Base-by-base conservation (phyloP, 1,140 invertebrate species). In the Drosophila ironensis region DNA sequence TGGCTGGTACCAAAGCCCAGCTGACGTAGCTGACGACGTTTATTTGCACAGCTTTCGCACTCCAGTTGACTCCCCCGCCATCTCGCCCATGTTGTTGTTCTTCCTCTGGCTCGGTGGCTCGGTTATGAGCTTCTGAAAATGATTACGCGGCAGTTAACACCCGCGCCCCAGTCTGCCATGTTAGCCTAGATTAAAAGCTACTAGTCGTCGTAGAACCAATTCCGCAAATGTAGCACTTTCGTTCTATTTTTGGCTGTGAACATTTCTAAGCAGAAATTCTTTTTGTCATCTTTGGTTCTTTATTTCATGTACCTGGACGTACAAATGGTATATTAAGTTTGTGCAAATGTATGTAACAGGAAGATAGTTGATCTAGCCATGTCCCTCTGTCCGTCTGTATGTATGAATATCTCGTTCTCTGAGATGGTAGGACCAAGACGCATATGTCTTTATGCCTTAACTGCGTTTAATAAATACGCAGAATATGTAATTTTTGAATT, bases 11-110 rank as follows among this genome's bases (percentile, higher is more conserved):
- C 45, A 25, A 22, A 27, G 28, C 45, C 24, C 60, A 72, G 73
- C 60, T 84, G 68, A 70, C 77, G 61, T 82, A 48, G 68, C 52
- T 53, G 56, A 64, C 68, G 63, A 42, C 41, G 48, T 52, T 24
- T 82, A 86, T 82, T 84, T 82, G 70, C 46, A 70, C 80, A 81
- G 77, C 77, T 81, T 81, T 76, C 68, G 63, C 66, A 50, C 52
- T 77, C 67, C 53, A 45, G 12, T 50, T 72, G 17, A 44, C 54
- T 33, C 19, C 16, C 40, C 22, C 37, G n/a, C 7, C 30, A 8
- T 33, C 28, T 25, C 11, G 16, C 9, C 27, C 40, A 9, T 19
- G 14, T 41, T 24, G 41, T 50, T 68, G 56, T 46, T 27, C 9
- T 71, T 30, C 7, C 7, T 9, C 28, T 71, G 56, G 25, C 54